phyloP scores from a whole-genome alignment of 64 coral and sea anemone genomes.

The Pocillopora verrucosa region DNA sequence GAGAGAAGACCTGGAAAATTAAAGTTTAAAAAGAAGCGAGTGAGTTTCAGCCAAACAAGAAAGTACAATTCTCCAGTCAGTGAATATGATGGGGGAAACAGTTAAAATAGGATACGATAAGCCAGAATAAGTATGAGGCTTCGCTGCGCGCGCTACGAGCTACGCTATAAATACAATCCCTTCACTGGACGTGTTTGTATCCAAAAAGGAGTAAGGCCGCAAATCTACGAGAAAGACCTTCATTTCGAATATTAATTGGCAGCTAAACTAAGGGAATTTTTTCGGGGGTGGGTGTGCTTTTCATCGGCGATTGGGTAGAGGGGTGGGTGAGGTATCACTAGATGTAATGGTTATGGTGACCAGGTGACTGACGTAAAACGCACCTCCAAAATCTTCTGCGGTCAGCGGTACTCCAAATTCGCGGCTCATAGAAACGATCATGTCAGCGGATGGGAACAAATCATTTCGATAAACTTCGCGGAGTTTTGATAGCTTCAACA shows the following conservation, averaged over 20 bases:
- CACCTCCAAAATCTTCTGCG: constrained; percentile 98
- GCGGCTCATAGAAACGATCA: constrained; percentile 90
- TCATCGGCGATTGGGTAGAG: no score
- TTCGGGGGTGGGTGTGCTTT: no score
- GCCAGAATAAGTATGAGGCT: no score
- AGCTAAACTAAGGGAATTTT: not conserved
- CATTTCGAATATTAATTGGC: not conserved
- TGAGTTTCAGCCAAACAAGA: not conserved
- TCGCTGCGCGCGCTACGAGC: no score
- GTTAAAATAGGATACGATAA: no score
- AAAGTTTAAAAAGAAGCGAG: not conserved
- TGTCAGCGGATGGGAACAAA: constrained; percentile 86
- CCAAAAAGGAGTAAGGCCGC: no score
- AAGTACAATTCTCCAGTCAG: no score
- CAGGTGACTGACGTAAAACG: not conserved
- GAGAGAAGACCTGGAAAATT: not conserved
- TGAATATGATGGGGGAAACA: no score
- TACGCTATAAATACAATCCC: no score
- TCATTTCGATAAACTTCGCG: constrained; percentile 79
- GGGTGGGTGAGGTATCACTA: no score
- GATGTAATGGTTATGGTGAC: not conserved
- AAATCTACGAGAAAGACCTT: no score
- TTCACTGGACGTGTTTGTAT: no score
- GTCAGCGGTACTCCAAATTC: constrained; percentile 98
- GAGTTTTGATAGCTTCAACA: constrained; percentile 70